Evolutionary conservation across 53 echinoderm and acorn worm genomes (phyloP).

Genomic region (Stichopus horrens): DNA sequence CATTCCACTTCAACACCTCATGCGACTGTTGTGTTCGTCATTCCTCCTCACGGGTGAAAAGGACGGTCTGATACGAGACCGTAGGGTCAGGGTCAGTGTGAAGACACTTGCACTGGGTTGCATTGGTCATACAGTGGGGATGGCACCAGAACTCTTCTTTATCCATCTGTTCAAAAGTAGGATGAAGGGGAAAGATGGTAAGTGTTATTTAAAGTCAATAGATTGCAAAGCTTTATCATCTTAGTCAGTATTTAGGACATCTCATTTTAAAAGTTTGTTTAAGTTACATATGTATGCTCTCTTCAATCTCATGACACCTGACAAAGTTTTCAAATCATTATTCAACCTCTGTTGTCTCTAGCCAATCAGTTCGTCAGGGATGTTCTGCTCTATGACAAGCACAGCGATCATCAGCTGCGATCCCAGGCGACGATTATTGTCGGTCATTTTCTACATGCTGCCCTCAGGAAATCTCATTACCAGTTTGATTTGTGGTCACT

Average conservation of each 20-base stretch:
- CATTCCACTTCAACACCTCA: slow-evolving; percentile 72
- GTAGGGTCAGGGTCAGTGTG: slow-evolving; percentile 80
- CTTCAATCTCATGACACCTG: background rate
- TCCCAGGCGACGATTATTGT: slow-evolving; percentile 71
- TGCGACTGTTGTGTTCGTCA: slow-evolving; percentile 76
- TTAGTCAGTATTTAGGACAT: too few species aligned
- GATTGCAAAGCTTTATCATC: too few species aligned
- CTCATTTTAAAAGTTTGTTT: too few species aligned
- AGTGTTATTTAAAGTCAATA: background rate
- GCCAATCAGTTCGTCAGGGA: slow-evolving; percentile 87
- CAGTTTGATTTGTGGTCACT: slow-evolving; percentile 75
- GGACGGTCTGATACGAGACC: slow-evolving; percentile 69
- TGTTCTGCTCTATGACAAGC: slow-evolving; percentile 70
- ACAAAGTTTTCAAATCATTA: background rate
- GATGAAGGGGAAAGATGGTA: slow-evolving; percentile 67
- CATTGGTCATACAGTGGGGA: slow-evolving; percentile 65
- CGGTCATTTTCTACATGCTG: slow-evolving; percentile 70
- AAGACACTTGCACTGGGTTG: slow-evolving; percentile 85
- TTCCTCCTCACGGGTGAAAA: slow-evolving; percentile 85
- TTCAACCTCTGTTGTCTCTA: slow-evolving; percentile 28
- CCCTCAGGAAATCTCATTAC: slow-evolving; percentile 70
- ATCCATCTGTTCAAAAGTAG: slow-evolving; percentile 70
- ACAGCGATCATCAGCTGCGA: slow-evolving; percentile 88
- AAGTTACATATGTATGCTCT: too few species aligned
- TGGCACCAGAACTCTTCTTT: slow-evolving; percentile 82